Percentiles rank a stretch among this genome's conserved stretches.
Conservation (phyloP, 2,797 vertebrate genomes). For the Channallabes apus region DNA sequence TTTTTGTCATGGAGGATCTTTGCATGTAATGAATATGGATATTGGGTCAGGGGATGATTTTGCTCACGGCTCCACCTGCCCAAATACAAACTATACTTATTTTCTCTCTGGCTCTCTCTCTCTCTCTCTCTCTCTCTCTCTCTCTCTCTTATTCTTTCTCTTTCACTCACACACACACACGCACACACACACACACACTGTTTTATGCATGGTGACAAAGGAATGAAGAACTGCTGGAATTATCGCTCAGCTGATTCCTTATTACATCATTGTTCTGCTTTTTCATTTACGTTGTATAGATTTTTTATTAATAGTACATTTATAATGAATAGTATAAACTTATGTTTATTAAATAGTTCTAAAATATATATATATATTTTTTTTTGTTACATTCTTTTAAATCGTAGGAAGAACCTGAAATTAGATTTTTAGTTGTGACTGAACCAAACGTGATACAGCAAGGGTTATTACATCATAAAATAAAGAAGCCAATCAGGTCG, state of each 20-base stretch:
- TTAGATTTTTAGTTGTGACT: neutral
- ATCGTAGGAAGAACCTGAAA: neutral
- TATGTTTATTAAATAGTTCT: neutral
- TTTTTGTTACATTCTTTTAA: neutral
- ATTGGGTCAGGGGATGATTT: slow-evolving; percentile 65
- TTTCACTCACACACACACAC: neutral
- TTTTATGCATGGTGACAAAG: neutral
- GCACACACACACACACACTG: neutral
- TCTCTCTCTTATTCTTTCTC: neutral
- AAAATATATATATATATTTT: neutral
- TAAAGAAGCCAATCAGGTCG: neutral
- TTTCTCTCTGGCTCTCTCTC: neutral
- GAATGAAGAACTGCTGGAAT: neutral
- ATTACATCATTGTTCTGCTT: neutral
- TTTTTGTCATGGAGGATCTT: slow-evolving; percentile 64
- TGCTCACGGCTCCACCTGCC: slow-evolving; percentile 38
- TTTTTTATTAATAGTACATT: neutral
- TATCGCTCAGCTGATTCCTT: neutral
- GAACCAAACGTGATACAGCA: neutral
- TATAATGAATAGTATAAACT: neutral
- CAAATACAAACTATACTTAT: neutral
- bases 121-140: neutral
- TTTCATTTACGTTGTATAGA: neutral
- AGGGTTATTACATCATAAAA: neutral
- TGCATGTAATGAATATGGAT: slow-evolving; percentile 72